Conservation (phyloP, 2,113 vertebrate species). For the Nannospalax galili region DNA sequence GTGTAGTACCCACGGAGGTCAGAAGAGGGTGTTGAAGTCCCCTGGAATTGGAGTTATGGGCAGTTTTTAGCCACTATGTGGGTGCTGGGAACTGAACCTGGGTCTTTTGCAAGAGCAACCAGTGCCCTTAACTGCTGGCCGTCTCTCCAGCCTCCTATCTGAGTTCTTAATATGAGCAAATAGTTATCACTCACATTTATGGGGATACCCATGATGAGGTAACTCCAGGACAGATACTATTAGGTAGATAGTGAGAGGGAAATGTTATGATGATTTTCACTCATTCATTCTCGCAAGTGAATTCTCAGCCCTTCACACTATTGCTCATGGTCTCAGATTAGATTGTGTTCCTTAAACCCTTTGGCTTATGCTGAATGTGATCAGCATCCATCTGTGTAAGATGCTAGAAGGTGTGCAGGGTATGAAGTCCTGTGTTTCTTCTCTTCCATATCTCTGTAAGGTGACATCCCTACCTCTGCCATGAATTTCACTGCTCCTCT, state of each 20-base stretch:
- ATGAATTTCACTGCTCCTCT: not conserved
- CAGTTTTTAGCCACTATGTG: too few species aligned
- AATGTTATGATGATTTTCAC: not conserved
- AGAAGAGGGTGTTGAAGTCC: too few species aligned
- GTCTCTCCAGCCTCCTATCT: not conserved
- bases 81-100: too few species aligned
- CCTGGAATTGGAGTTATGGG: too few species aligned
- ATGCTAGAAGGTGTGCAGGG: not conserved
- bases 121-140: too few species aligned
- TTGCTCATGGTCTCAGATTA: not conserved
- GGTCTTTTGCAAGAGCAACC: too few species aligned
- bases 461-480: not conserved
- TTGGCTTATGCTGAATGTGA: not conserved
- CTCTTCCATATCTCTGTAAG: not conserved
- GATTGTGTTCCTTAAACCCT: not conserved
- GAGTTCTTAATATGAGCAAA: not conserved
- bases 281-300: not conserved
- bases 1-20: too few species aligned
- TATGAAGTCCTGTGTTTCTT: not conserved
- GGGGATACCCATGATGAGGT: not conserved
- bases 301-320: not conserved
- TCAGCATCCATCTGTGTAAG: too few species aligned
- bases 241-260: not conserved
- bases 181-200: not conserved
- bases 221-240: not conserved